These are phyloP conservation scores for Gadopsis bispinosus DNA, from an alignment of 2,797 vertebrate species.

Conservation along the genomic window DNA sequence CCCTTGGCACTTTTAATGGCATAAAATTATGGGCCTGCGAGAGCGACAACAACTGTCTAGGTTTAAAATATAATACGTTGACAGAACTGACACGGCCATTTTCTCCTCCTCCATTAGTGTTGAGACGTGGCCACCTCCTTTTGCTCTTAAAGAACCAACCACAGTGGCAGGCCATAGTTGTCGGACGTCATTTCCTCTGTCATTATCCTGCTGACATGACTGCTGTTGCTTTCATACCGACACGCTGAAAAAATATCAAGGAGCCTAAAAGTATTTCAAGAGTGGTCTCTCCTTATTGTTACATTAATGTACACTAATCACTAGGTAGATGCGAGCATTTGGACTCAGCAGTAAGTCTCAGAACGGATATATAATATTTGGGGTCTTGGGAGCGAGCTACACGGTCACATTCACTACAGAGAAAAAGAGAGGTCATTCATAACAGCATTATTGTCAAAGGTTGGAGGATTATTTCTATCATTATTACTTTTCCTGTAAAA, in stretches of 20 bases:
- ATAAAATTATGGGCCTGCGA: slow-evolving; percentile 90
- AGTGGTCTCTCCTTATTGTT: slow-evolving; percentile 54
- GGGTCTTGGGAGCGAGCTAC: background rate
- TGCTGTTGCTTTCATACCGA: slow-evolving; percentile 76
- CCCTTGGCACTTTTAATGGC: slow-evolving; percentile 88
- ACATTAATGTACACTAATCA: slow-evolving; percentile 51
- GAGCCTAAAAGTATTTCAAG: slow-evolving; percentile 56
- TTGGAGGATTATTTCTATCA: background rate
- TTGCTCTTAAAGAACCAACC: slow-evolving; percentile 73
- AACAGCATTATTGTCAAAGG: slow-evolving; percentile 19
- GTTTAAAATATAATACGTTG: slow-evolving; percentile 90
- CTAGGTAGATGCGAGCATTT: slow-evolving; percentile 27
- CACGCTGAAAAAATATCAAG: slow-evolving; percentile 58
- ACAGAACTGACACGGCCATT: slow-evolving; percentile 86
- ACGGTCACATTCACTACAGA: slow-evolving; percentile 7
- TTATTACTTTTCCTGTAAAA: slow-evolving; percentile 19
- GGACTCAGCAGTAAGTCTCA: slow-evolving; percentile 23
- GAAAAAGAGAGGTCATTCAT: slow-evolving; percentile 12
- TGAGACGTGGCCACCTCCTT: slow-evolving; percentile 76
- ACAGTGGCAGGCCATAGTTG: slow-evolving; percentile 66
- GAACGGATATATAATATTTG: slow-evolving; percentile 13
- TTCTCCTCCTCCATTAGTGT: slow-evolving; percentile 84
- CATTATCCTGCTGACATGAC: slow-evolving; percentile 77
- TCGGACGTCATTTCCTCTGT: slow-evolving; percentile 81
- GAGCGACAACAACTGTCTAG: slow-evolving; percentile 87